These are phyloP conservation scores for Meriones psammophilus DNA, from an alignment of 2,797 vertebrate genomes.

Conservation along the genomic window DNA sequence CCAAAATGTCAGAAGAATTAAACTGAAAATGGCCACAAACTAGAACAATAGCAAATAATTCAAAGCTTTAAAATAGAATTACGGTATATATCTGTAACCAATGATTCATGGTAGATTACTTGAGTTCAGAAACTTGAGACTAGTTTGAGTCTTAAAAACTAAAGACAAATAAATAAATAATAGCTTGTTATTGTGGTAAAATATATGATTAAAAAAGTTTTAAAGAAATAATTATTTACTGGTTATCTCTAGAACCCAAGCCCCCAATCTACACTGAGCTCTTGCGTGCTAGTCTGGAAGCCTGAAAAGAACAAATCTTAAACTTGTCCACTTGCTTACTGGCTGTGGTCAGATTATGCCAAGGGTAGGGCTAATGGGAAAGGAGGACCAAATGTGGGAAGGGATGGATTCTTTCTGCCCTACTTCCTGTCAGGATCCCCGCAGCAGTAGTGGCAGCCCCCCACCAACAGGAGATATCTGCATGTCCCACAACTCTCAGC, in stretches of 20 bases:
- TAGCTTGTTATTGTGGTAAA: slow-evolving; percentile 33
- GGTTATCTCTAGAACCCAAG: slow-evolving; percentile 1
- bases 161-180: not conserved
- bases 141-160: not conserved
- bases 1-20: slow-evolving; percentile 28
- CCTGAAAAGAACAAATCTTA: not conserved
- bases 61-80: slow-evolving; percentile 43
- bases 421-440: not conserved
- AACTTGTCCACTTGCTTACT: not conserved
- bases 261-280: not conserved
- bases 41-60: not conserved
- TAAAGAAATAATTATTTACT: not conserved
- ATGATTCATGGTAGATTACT: not conserved
- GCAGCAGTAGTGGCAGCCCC: not conserved
- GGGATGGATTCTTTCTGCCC: not conserved
- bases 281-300: not conserved
- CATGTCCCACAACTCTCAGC: not conserved
- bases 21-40: not conserved
- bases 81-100: not conserved
- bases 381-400: not conserved
- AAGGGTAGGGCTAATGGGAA: not conserved
- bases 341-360: not conserved
- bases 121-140: not conserved
- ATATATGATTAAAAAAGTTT: slow-evolving; percentile 11
- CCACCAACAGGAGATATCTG: not conserved